Base-by-base conservation (phyloP, 2,888 invertebrate genomes). In the Drosophila ezoana region DNA sequence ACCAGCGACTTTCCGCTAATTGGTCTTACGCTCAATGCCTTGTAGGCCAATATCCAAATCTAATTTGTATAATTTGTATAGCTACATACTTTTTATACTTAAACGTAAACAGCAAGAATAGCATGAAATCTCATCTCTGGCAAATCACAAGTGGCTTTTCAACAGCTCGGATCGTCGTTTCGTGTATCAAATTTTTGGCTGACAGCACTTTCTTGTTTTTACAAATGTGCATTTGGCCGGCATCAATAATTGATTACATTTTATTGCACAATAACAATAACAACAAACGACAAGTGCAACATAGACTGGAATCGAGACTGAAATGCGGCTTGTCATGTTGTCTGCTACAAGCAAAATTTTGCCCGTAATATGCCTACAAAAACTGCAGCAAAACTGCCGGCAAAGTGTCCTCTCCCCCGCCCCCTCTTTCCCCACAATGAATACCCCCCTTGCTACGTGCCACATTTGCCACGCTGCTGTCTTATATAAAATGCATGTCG, bases 231-330 rank as follows among this genome's bases (percentile, higher is more conserved):
- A 89, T 89, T 87, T 82, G 20, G 74, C 77, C 64, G 59, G 61
- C 51, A 52, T 88, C 79, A 87, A 88, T 88, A 90, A 87, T 89
- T 85, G 69, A 85, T 89, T 74, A 79, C 68, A 89, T 89, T 87
- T 89, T 89, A 88, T 87, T 87, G 81, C 77, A 62, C 53, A 72
- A 61, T 68, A 79, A 62, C 53, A 72, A 61, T 68, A 79, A 62
- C 72, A 61, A 56, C 51, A 54, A 60, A 64, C n/a, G 33, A 49
- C 32, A 53, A 44, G 11, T 35, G 23, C 54, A 48, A 47, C 48
- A 32, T 37, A 48, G 8, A 69, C 57, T n/a, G n/a, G n/a, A 35
- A 60, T 80, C 71, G 83, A 71, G 79, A 69, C 69, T 63, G 81
- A 76, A 83, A 68, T 58, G 47, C 65, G 81, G 65, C 58, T 80